Percentiles rank a stretch among this genome's conserved stretches.
Conservation (phyloP, 2,797 vertebrate genomes). For the Heliangelus exortis region DNA sequence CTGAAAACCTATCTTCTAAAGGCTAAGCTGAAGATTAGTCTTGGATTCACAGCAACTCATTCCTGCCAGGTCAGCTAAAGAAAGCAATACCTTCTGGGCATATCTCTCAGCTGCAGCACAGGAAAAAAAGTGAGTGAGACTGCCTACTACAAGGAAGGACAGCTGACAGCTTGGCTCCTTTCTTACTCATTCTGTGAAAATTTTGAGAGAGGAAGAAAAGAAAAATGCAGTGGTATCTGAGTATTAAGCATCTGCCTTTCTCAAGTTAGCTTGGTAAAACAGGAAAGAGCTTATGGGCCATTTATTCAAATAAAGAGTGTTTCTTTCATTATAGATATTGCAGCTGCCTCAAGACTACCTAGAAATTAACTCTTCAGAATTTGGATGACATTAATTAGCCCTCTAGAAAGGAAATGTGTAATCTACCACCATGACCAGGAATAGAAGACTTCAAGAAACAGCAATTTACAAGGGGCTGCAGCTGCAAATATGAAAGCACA, state of each 20-base stretch:
- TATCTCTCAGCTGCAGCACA: background rate
- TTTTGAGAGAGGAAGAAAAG: background rate
- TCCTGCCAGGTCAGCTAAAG: background rate
- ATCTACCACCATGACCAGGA: conserved; percentile 1
- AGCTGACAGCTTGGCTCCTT: background rate
- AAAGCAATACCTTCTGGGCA: background rate
- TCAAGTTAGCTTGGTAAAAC: background rate
- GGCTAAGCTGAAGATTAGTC: background rate
- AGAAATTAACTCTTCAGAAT: conserved; percentile 45
- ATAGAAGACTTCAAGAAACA: conserved; percentile 18
- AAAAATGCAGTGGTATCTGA: background rate
- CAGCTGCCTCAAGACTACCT: background rate
- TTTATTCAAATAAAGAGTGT: conserved; percentile 2
- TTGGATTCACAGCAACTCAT: background rate
- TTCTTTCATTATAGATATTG: background rate
- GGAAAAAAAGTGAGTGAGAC: background rate
- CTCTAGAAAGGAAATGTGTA: conserved; percentile 40
- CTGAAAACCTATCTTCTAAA: background rate
- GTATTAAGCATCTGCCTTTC: conserved; percentile 4
- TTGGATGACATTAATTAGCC: conserved; percentile 37
- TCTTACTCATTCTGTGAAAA: background rate
- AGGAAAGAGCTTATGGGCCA: background rate
- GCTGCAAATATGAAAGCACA: conserved; percentile 23
- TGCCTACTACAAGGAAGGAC: background rate
- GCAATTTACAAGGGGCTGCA: conserved; percentile 23